Base-by-base conservation (phyloP, 2,888 invertebrate species). In the Andrena chrysosceles region DNA sequence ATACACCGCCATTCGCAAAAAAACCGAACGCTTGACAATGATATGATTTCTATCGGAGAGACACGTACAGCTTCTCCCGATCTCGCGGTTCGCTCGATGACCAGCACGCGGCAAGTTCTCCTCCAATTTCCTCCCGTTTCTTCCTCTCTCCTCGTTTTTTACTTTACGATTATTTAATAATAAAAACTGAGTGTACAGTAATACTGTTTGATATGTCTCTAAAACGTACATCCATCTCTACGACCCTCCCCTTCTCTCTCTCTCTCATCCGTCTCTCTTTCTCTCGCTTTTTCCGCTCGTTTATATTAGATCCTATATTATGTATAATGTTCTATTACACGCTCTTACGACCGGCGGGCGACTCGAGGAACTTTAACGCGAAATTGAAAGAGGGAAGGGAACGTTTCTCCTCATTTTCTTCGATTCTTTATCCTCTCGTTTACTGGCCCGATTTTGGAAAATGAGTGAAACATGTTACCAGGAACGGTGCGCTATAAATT, bases 121-220 rank as follows among this genome's bases (percentile, higher is more conserved):
- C 7, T 20, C 16, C 20, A 23, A 10, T 13, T n/a, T 33, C 29
- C 33, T 64, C 3, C 16, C n/a, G 10, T 5, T 49, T 4, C 26
- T 33, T 29, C 10, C n/a, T n/a, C 23, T 48, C 48, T 16, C 60
- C 52, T 52, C 42, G 48, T 52, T 48, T 52, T 83, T 85, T 77
- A 81, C 88, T 89, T 81, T 90, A 90, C 59, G 67, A 85, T 84
- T 84, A 85, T 83, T 81, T 83, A 81, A 60, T 77, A 87, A 69
- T 90, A 90, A 89, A 59, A 92, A 91, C 90, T 86, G 93, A 92
- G 91, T 91, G 89, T 89, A 92, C 92, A 91, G 90, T 93, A 93
- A 93, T 93, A 93, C 93, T 93, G 93, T 89, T 93, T 93, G 93
- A 93, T 93, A 93, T 93, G 93, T 93, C 87, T 91, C 91, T 93